These are phyloP conservation scores for Pygocentrus nattereri DNA, from an alignment of 2,797 vertebrate species.

Conservation along the genomic window DNA sequence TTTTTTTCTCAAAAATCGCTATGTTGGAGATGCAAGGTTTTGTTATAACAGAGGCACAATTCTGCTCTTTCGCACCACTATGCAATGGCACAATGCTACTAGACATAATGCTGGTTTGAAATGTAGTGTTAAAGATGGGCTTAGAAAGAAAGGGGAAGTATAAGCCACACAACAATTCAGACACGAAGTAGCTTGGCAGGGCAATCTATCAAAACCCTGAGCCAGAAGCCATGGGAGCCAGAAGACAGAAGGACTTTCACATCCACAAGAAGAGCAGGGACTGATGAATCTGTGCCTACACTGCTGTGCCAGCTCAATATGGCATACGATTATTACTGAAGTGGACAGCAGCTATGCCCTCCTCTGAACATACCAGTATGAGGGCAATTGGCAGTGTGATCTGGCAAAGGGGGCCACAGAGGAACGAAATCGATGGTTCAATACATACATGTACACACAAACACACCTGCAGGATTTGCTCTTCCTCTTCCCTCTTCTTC, in stretches of 20 bases:
- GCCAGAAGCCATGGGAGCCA: constrained; percentile 41
- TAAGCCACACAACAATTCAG: constrained; percentile 1
- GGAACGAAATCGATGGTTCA: constrained; percentile 29
- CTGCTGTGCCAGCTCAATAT: constrained; percentile 36
- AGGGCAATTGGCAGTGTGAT: constrained; percentile 41
- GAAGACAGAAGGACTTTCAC: constrained; percentile 47
- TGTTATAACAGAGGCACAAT: too few relatives aligned
- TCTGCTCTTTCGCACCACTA: too few relatives aligned
- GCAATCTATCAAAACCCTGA: constrained; percentile 62
- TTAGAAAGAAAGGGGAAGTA: constrained; percentile 19
- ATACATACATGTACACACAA: constrained; percentile 9
- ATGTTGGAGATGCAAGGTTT: too few relatives aligned
- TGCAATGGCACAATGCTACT: too few relatives aligned
- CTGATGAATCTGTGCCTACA: constrained; percentile 35
- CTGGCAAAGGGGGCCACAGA: constrained; percentile 28
- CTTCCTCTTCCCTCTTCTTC: constrained; percentile 91
- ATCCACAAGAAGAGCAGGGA: constrained; percentile 31
- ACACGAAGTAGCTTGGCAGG: constrained; percentile 49
- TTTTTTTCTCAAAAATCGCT: too few relatives aligned
- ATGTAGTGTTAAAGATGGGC: constrained; percentile 3
- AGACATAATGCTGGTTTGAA: too few relatives aligned
- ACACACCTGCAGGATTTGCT: constrained; percentile 89
- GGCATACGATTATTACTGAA: constrained; percentile 40
- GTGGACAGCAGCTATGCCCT: constrained; percentile 18
- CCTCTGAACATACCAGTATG: constrained; percentile 35